These are phyloP conservation scores for Sebastes alutus DNA, from an alignment of 2,797 vertebrate genomes.

Conservation along the genomic window DNA sequence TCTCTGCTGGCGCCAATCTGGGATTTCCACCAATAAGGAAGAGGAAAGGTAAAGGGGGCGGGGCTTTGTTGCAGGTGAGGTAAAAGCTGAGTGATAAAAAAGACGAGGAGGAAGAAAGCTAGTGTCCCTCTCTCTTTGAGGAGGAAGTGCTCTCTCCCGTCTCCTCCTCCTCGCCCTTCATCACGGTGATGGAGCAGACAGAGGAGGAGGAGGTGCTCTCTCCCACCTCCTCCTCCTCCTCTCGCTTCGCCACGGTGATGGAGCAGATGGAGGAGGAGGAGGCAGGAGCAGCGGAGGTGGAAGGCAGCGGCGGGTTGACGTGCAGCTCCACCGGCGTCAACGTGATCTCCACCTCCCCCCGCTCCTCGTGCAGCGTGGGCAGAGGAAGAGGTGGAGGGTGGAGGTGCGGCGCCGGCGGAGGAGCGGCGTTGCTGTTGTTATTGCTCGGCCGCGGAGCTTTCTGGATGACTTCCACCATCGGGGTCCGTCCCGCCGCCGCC, in stretches of 20 bases:
- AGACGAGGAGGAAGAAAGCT: neutral
- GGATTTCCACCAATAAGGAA: slow-evolving; percentile 69
- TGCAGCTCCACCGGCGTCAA: slow-evolving; percentile 71
- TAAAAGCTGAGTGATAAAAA: slow-evolving; percentile 31
- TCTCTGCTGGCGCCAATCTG: slow-evolving; percentile 45
- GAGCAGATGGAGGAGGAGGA: neutral
- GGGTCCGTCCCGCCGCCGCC: slow-evolving; percentile 44
- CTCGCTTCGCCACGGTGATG: neutral
- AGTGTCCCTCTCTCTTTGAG: slow-evolving; percentile 38
- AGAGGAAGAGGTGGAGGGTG: slow-evolving; percentile 39
- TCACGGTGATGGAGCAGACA: neutral
- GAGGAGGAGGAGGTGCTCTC: slow-evolving; percentile 10
- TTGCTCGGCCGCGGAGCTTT: slow-evolving; percentile 68
- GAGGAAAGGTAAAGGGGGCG: slow-evolving; percentile 2
- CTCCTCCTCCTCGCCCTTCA: slow-evolving; percentile 15
- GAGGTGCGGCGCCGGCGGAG: slow-evolving; percentile 2
- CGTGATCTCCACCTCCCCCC: slow-evolving; percentile 75
- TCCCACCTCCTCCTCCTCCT: slow-evolving; percentile 11
- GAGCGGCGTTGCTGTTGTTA: slow-evolving; percentile 35
- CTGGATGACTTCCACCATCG: slow-evolving; percentile 83
- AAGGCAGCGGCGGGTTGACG: neutral
- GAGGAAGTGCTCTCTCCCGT: neutral
- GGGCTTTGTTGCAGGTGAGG: slow-evolving; percentile 34
- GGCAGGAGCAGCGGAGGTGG: slow-evolving; percentile 11
- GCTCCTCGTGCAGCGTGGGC: slow-evolving; percentile 68